These are phyloP conservation scores for Streptopelia turtur DNA, from an alignment of 2,797 vertebrate species.

Conservation along the genomic window DNA sequence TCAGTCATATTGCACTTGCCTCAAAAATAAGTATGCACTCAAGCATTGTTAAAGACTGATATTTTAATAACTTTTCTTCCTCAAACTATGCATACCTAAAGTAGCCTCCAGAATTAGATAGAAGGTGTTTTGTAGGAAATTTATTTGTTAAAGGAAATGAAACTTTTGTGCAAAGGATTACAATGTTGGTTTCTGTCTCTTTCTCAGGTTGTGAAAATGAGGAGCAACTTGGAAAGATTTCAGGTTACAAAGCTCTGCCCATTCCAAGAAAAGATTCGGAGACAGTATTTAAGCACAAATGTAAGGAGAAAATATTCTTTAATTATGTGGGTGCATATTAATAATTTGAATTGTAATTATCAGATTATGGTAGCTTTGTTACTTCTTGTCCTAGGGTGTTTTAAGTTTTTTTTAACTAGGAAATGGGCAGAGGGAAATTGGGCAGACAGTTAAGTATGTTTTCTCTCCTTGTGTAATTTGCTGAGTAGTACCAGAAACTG, in stretches of 20 bases:
- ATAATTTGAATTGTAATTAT: not conserved
- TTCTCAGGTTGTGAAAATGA: constrained; percentile 94
- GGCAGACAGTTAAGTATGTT: not conserved
- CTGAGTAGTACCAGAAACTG: not conserved
- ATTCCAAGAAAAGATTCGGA: constrained; percentile 96
- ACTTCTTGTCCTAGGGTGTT: not conserved
- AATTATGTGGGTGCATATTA: not conserved
- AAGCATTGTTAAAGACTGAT: not conserved
- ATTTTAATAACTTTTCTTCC: not conserved
- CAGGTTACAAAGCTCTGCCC: constrained; percentile 94
- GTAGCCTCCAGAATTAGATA: not conserved
- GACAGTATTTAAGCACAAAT: constrained; percentile 96
- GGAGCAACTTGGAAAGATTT: constrained; percentile 95
- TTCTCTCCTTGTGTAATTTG: not conserved
- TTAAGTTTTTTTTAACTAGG: not conserved
- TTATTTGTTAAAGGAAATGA: not conserved
- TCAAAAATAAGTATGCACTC: not conserved
- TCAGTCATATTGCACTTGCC: not conserved
- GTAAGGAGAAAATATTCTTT: constrained; percentile 79
- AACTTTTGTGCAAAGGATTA: not conserved
- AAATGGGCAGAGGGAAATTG: not conserved
- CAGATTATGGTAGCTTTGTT: not conserved
- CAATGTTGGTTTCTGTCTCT: not conserved
- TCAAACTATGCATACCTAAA: not conserved
- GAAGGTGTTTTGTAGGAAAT: not conserved